Conservation (phyloP, 30 jellyfish, hydroid and myxozoan genomes). For the Mastigias papua region DNA sequence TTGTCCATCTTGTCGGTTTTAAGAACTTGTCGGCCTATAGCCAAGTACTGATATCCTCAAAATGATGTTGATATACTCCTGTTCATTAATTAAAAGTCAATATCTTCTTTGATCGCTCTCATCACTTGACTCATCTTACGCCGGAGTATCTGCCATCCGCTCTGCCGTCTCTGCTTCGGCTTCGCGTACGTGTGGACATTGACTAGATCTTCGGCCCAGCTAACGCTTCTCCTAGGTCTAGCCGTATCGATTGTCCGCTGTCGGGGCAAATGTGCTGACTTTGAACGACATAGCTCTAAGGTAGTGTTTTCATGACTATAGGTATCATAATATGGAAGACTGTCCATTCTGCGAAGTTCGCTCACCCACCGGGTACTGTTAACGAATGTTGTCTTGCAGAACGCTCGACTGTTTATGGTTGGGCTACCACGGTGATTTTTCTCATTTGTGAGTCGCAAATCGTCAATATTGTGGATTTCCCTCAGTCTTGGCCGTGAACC, state of each 20-base stretch:
- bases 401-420: slow-evolving; percentile 14
- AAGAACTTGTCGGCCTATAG: too few relatives aligned
- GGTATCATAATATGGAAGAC: neutral
- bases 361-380: slow-evolving; percentile 62
- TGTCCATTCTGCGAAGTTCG: slow-evolving; percentile 31
- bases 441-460: neutral
- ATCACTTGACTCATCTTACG: slow-evolving; percentile 61
- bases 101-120: slow-evolving; percentile 63
- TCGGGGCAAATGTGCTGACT: slow-evolving; percentile 56
- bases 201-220: slow-evolving; percentile 80
- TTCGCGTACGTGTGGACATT: slow-evolving; percentile 63
- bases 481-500: slow-evolving; percentile 50
- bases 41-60: too few relatives aligned
- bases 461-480: slow-evolving; percentile 55
- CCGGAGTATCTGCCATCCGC: slow-evolving; percentile 66
- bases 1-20: too few relatives aligned
- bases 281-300: slow-evolving; percentile 37
- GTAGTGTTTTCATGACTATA: neutral
- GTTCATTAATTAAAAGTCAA: slow-evolving; percentile 45
- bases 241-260: slow-evolving; percentile 47
- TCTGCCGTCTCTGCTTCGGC: slow-evolving; percentile 59
- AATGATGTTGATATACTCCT: too few relatives aligned
- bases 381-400: slow-evolving; percentile 55
- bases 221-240: slow-evolving; percentile 64
- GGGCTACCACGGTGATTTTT: neutral